Evolutionary conservation across 1,140 invertebrate species (phyloP).

Genomic region (Papilio dardanus): DNA sequence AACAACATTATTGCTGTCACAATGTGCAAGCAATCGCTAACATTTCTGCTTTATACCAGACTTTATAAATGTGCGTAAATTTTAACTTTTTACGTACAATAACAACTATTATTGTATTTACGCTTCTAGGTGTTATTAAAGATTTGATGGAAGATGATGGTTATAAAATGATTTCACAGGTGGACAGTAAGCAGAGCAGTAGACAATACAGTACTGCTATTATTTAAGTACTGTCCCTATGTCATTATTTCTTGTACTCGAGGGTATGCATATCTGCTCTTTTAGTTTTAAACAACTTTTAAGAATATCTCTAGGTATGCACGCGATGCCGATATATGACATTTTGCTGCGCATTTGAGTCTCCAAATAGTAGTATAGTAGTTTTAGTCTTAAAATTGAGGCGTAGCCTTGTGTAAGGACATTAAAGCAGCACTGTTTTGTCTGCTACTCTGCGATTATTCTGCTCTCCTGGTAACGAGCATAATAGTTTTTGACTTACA

Average conservation of each 20-base stretch:
- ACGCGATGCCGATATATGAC: too few species aligned
- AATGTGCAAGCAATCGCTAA: background rate
- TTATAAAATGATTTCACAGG: too few species aligned
- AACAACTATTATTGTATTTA: constrained; percentile 20
- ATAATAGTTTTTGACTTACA: background rate
- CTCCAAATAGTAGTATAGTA: too few species aligned
- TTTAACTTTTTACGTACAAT: constrained; percentile 21
- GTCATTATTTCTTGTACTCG: too few species aligned
- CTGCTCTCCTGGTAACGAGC: background rate
- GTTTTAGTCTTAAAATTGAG: too few species aligned
- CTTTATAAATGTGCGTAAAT: background rate
- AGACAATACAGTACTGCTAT: background rate
- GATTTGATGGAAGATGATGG: constrained; percentile 13
- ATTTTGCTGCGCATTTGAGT: too few species aligned
- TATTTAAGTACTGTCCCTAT: too few species aligned
- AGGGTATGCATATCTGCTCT: too few species aligned
- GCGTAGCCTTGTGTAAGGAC: too few species aligned
- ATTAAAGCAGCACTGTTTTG: background rate
- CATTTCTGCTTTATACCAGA: background rate
- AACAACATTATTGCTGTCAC: too few species aligned
- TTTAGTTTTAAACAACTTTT: too few species aligned
- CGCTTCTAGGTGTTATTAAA: background rate
- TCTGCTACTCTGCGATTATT: background rate
- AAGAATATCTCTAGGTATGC: too few species aligned
- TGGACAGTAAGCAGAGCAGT: background rate